A percentile compares a stretch with the other conserved stretches of the same genome.
Evolutionary conservation across 2,888 invertebrate species (phyloP).

Genomic region (Dryocosmus kuriphilus): DNA sequence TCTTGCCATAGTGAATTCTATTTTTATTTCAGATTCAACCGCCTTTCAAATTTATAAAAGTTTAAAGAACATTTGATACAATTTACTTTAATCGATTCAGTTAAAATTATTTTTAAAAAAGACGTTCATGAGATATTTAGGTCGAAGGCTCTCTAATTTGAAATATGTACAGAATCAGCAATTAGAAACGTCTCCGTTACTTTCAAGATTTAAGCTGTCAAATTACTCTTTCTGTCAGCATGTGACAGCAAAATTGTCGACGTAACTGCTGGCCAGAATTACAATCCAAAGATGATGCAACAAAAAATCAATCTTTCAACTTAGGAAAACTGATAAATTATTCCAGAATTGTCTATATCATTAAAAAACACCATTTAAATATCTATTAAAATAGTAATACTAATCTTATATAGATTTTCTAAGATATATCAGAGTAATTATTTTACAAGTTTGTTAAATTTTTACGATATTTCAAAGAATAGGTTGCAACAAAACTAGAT

Average conservation of each 20-base stretch:
- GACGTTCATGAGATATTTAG: too few relatives aligned
- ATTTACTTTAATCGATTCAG: background rate
- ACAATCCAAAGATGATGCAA: background rate
- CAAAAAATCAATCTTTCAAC: background rate
- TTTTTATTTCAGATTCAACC: background rate
- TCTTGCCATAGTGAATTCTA: background rate
- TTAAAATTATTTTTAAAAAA: background rate
- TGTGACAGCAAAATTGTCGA: background rate
- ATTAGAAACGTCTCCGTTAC: background rate
- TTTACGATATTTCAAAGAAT: background rate
- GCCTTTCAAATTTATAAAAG: background rate
- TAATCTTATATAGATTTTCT: background rate
- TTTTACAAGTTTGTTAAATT: background rate
- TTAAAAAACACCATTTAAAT: too few relatives aligned
- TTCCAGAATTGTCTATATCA: too few relatives aligned
- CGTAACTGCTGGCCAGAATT: background rate
- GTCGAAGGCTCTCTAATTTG: too few relatives aligned
- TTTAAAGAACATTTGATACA: background rate
- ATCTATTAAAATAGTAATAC: background rate
- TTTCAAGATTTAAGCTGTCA: constrained; percentile 7
- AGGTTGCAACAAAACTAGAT: background rate
- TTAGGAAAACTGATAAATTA: too few relatives aligned
- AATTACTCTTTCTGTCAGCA: background rate
- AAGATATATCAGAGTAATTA: background rate
- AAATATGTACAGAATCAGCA: too few relatives aligned